phyloP scores from a whole-genome alignment of 2,113 vertebrate genomes.

The Leiothrix lutea region DNA sequence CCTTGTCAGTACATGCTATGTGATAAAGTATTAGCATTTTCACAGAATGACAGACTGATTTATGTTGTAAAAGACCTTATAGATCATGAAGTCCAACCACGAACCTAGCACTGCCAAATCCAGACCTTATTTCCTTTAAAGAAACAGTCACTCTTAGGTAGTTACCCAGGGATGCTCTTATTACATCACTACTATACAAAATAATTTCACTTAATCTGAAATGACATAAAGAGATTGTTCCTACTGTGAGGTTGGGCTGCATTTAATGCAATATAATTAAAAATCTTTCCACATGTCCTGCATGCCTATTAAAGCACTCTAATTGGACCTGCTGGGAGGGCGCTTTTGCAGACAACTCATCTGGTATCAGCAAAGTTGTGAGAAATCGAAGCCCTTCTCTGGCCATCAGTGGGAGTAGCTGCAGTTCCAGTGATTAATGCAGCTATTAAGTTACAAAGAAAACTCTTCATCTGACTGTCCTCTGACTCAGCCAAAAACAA shows the following conservation, averaged over 20 bases:
- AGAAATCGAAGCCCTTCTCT: background rate
- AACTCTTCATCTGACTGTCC: constrained; percentile 18
- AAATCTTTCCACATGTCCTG: background rate
- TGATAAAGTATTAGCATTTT: background rate
- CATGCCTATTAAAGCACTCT: background rate
- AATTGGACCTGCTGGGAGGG: background rate
- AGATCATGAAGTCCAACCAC: background rate
- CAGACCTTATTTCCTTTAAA: background rate
- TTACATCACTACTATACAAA: background rate
- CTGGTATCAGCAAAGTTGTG: background rate
- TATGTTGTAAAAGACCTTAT: background rate
- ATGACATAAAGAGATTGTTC: background rate
- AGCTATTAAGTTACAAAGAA: background rate
- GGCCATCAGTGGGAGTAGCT: background rate
- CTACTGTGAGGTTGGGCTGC: background rate
- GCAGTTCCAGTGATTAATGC: constrained; percentile 3
- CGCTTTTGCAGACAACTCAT: background rate
- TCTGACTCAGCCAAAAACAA: constrained; percentile 45
- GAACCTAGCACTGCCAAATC: background rate
- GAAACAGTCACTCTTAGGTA: background rate
- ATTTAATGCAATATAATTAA: background rate
- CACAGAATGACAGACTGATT: background rate
- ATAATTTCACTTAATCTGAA: background rate
- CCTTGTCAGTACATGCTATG: background rate
- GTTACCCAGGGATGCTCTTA: background rate